A percentile compares a stretch with the other conserved stretches of the same genome.
Evolutionary conservation across 2,888 invertebrate species (phyloP).

Genomic region (Yponomeuta plumbellus): DNA sequence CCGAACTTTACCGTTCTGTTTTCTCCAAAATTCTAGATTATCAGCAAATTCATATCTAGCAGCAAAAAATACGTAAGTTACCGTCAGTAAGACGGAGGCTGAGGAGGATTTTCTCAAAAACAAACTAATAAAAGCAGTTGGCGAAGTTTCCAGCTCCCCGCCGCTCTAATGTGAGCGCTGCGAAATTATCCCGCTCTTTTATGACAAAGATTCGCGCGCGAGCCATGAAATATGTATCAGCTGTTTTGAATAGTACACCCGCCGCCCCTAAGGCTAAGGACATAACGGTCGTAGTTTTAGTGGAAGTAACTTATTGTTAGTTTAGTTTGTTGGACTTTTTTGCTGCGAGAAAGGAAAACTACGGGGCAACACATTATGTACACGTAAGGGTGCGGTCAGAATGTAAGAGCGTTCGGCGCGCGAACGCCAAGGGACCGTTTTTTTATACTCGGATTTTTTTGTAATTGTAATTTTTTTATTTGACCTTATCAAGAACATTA

Average conservation of each 20-base stretch:
- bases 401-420: too few species aligned
- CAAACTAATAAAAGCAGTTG: constrained; percentile 4
- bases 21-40: background rate
- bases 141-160: background rate
- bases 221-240: constrained; percentile 57
- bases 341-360: background rate
- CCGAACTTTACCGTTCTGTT: background rate
- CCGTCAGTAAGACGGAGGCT: background rate
- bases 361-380: too few species aligned
- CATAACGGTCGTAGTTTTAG: background rate
- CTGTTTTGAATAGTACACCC: constrained; percentile 44
- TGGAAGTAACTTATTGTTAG: background rate
- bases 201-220: constrained; percentile 24
- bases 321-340: background rate
- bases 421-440: too few species aligned
- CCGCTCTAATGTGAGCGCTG: constrained; percentile 26
- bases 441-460: too few species aligned
- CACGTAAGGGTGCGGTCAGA: too few species aligned
- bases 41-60: background rate
- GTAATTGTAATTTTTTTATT: too few species aligned
- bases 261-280: background rate
- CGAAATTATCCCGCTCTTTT: constrained; percentile 34
- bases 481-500: too few species aligned
- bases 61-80: background rate
- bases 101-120: constrained; percentile 1